Conservation (phyloP, 2,888 invertebrate species). For the Drosophila flavopinicola region DNA sequence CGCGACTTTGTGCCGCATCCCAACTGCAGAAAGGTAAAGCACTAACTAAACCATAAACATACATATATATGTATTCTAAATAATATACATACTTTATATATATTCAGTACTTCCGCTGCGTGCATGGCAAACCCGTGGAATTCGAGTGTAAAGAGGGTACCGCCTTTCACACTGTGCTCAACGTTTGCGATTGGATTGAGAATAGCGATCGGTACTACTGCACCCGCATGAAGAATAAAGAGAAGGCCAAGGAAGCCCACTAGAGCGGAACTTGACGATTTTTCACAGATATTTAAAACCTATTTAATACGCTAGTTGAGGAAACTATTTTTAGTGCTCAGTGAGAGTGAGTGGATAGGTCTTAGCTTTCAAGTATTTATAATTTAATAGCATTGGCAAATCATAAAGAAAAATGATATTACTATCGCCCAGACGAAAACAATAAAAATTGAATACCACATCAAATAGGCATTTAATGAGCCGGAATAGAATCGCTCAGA, state of each 20-base stretch:
- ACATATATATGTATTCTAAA: not conserved
- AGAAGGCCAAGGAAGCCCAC: constrained; percentile 64
- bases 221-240: constrained; percentile 66
- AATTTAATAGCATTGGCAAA: constrained; percentile 23
- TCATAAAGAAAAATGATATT: constrained; percentile 39
- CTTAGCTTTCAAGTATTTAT: constrained; percentile 22
- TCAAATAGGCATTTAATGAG: constrained; percentile 40
- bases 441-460: constrained; percentile 51
- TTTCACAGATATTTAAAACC: constrained; percentile 26
- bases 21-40: constrained; percentile 86
- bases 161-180: constrained; percentile 89
- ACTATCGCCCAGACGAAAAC: constrained; percentile 58
- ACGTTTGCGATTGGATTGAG: constrained; percentile 93
- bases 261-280: constrained; percentile 25
- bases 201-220: constrained; percentile 87
- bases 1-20: constrained; percentile 86
- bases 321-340: constrained; percentile 29
- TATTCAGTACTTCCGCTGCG: constrained; percentile 92
- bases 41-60: not conserved
- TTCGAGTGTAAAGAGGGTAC: constrained; percentile 91
- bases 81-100: no score
- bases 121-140: constrained; percentile 90
- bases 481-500: constrained; percentile 4
- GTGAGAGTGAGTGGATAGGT: constrained; percentile 23
- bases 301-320: constrained; percentile 39